Percentiles rank a stretch among this genome's conserved stretches.
Evolutionary conservation across 2,888 invertebrate genomes (phyloP).

Genomic region (Charanyca ferruginea): DNA sequence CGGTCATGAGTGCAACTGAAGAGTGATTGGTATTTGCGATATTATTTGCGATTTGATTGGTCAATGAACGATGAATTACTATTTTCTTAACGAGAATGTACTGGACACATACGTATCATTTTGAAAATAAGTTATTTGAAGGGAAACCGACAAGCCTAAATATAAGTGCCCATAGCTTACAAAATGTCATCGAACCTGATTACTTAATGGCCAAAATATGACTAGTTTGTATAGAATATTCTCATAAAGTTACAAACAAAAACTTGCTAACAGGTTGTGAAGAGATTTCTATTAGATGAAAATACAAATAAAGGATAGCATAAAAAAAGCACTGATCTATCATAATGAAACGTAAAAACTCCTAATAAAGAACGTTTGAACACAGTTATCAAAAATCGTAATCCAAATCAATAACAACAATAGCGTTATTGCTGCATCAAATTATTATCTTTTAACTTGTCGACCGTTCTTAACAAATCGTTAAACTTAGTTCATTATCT

Average conservation of each 20-base stretch:
- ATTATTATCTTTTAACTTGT: constrained; percentile 64
- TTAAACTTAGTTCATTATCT: constrained; percentile 75
- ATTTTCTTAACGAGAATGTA: too few species aligned
- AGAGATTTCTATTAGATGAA: constrained; percentile 29
- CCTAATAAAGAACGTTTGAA: constrained; percentile 44
- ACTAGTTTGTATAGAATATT: neutral
- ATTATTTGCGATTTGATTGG: too few species aligned
- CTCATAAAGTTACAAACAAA: neutral
- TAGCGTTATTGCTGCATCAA: constrained; percentile 62
- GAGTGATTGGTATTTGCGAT: too few species aligned
- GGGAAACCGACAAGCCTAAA: neutral
- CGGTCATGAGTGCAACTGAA: too few species aligned
- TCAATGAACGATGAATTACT: too few species aligned
- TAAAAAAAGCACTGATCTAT: constrained; percentile 24
- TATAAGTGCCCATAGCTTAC: neutral
- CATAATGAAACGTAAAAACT: constrained; percentile 54
- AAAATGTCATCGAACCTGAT: too few species aligned
- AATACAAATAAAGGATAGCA: constrained; percentile 23
- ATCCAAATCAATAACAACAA: constrained; percentile 68
- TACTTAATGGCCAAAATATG: too few species aligned
- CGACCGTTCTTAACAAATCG: constrained; percentile 69
- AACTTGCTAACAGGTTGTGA: constrained; percentile 2
- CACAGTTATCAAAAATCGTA: constrained; percentile 58
- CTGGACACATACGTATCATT: too few species aligned
- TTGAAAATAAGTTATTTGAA: neutral